Conservation (phyloP, 2,888 invertebrate species). For the Eupithecia tripunctaria region DNA sequence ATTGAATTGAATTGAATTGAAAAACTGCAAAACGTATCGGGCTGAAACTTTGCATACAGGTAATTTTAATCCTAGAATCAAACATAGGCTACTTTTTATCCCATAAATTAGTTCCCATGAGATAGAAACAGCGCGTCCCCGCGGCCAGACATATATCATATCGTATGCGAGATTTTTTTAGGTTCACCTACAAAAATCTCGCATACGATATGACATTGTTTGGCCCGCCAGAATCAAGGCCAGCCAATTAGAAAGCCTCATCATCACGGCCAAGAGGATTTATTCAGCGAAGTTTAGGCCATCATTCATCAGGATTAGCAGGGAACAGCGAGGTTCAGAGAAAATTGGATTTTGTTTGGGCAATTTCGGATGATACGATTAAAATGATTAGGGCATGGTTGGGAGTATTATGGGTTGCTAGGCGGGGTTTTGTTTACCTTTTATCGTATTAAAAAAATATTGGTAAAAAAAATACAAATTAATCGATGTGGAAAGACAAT, state of each 20-base stretch:
- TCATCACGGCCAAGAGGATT: neutral
- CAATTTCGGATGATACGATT: neutral
- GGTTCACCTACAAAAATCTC: neutral
- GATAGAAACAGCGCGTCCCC: too few species aligned
- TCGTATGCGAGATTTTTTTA: too few species aligned
- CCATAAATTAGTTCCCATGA: too few species aligned
- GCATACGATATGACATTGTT: neutral
- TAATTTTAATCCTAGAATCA: too few species aligned
- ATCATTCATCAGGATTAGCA: constrained; percentile 5
- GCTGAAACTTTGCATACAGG: too few species aligned
- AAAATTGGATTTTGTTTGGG: neutral
- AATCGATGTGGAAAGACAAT: too few species aligned
- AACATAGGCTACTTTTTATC: too few species aligned
- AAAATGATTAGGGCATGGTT: neutral
- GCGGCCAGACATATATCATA: too few species aligned
- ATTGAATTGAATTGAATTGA: too few species aligned
- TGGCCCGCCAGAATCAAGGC: neutral
- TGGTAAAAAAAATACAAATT: neutral
- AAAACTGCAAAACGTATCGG: too few species aligned
- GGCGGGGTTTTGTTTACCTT: neutral
- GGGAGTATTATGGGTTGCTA: neutral
- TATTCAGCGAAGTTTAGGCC: neutral
- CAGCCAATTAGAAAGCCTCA: neutral
- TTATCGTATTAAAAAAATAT: neutral
- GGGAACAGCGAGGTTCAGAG: neutral